Evolutionary conservation across 2,113 vertebrate genomes (phyloP).

Genomic region (Sylvia atricapilla): DNA sequence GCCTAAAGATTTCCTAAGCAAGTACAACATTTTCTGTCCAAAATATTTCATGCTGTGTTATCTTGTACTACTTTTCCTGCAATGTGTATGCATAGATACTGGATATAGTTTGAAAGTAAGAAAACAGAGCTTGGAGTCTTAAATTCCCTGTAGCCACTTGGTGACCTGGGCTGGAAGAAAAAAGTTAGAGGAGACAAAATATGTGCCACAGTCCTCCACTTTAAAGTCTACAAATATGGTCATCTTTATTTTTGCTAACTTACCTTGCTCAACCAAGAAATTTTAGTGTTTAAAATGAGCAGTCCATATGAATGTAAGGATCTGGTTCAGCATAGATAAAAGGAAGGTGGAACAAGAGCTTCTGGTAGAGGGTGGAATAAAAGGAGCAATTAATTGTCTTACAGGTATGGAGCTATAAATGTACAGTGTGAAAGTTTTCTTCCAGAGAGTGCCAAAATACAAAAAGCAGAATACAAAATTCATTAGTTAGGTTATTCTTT

Average conservation of each 20-base stretch:
- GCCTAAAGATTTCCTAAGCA: not conserved
- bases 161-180: not conserved
- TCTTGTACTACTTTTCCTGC: not conserved
- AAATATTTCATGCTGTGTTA: not conserved
- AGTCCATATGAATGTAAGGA: not conserved
- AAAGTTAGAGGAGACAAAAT: not conserved
- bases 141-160: not conserved
- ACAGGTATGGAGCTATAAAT: not conserved
- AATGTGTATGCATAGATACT: not conserved
- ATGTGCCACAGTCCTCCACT: not conserved
- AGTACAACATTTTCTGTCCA: not conserved
- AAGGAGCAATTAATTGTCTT: not conserved
- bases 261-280: not conserved
- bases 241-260: not conserved
- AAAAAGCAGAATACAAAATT: not conserved
- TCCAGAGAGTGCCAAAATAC: not conserved
- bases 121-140: not conserved
- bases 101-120: not conserved
- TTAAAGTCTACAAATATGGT: not conserved
- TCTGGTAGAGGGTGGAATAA: not conserved
- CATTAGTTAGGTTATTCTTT: not conserved
- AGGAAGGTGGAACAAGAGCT: not conserved
- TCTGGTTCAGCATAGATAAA: not conserved
- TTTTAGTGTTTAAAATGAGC: not conserved
- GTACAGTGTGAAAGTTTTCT: not conserved